phyloP scores from a whole-genome alignment of 30 jellyfish, hydroid and myxozoan genomes.

The Cassiopea xamachana region DNA sequence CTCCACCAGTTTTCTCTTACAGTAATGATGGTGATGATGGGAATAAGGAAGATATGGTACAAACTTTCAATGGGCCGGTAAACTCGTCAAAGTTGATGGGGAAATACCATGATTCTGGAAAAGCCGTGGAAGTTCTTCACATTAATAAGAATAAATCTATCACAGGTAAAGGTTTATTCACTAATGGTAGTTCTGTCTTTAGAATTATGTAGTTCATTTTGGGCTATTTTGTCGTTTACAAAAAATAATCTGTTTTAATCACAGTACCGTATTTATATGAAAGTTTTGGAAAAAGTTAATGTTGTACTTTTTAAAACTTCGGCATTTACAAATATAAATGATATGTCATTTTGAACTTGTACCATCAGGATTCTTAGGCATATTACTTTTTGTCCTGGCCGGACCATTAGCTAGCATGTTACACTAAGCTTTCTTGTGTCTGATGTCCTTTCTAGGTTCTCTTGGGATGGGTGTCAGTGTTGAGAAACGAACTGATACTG shows the following conservation, averaged over 20 bases:
- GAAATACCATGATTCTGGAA: constrained; percentile 54
- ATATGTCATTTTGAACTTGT: too few species aligned
- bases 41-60: constrained; percentile 29
- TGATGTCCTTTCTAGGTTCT: constrained; percentile 51
- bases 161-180: constrained; percentile 38
- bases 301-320: too few species aligned
- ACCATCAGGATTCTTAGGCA: too few species aligned
- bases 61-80: constrained; percentile 26
- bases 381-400: too few species aligned
- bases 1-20: constrained; percentile 46
- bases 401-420: not conserved
- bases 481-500: constrained; percentile 66
- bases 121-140: constrained; percentile 37
- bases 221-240: too few species aligned
- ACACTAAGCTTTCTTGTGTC: not conserved
- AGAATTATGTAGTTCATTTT: too few species aligned
- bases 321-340: too few species aligned
- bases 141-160: constrained; percentile 55
- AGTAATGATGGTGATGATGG: constrained; percentile 22
- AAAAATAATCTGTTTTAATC: too few species aligned
- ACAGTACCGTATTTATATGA: too few species aligned
- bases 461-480: constrained; percentile 94
- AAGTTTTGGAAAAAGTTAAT: too few species aligned
- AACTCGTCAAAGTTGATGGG: constrained; percentile 6
- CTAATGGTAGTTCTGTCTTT: not conserved